These are phyloP conservation scores for Babyrousa celebensis DNA, from an alignment of 2,797 vertebrate genomes.

Conservation along the genomic window DNA sequence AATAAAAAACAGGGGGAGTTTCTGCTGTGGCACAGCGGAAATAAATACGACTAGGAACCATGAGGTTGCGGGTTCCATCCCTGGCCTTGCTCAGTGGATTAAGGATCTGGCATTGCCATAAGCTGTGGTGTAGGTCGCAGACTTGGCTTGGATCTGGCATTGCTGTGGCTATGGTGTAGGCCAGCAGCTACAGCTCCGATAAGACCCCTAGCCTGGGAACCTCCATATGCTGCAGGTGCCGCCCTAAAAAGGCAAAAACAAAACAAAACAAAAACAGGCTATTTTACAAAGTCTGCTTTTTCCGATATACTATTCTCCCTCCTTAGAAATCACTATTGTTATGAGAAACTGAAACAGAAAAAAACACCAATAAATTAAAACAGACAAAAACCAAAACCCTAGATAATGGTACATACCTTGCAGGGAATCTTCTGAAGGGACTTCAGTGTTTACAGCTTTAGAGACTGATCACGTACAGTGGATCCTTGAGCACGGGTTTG, in stretches of 20 bases:
- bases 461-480: neutral
- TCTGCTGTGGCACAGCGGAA: no score
- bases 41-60: no score
- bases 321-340: slow-evolving; percentile 38
- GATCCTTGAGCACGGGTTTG: neutral
- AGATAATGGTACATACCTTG: slow-evolving; percentile 30
- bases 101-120: no score
- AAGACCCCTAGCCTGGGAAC: no score
- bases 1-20: neutral
- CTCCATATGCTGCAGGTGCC: no score
- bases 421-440: slow-evolving; percentile 31
- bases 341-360: slow-evolving; percentile 32
- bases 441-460: slow-evolving; percentile 42
- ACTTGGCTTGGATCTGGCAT: no score
- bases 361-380: slow-evolving; percentile 43
- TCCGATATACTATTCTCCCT: neutral
- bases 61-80: no score
- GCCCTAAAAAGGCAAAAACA: no score
- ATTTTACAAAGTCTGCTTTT: slow-evolving; percentile 64
- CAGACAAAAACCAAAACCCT: neutral
- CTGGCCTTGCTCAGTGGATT: no score
- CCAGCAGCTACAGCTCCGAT: no score
- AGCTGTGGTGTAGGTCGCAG: no score
- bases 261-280: neutral
- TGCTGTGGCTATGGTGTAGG: no score